Base-by-base conservation (phyloP, 2,113 vertebrate genomes). In the Crotalus tigris region DNA sequence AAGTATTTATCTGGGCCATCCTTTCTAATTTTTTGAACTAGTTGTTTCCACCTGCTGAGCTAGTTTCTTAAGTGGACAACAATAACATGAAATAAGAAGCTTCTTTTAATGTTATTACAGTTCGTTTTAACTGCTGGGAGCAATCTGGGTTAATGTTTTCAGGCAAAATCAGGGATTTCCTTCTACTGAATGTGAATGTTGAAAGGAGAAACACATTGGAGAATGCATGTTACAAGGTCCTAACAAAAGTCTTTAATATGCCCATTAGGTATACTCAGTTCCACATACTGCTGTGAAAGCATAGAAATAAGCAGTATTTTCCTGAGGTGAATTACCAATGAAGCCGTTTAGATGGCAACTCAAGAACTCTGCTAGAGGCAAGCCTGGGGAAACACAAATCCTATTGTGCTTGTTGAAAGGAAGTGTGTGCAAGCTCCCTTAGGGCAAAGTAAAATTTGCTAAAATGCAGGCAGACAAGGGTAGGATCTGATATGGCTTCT, bases 71-170 rank as follows among this genome's bases (percentile, higher is more conserved):
- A 89, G 55, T 92, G 87, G 87, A 95, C 92, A 96, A 94, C 92
- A 95, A 96, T 39, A 81, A 91, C 93, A 94, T 93, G 2, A 88
- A 91, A 49, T 94, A 93, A 53, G 91, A 90, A 81, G 55, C 23
- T 90, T 59, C 17, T 90, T 95, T 49, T 53, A 92, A 92, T 94
- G 93, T 88, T 95, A 96, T 93, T 58, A 93, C 94, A 96, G 87
- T 93, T 95, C 85, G 90, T 94, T 97, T 96, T 81, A 94, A 33
- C 93, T 93, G 89, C 92, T 15, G 88, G 93, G 94, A 92, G 58
- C 61, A 91, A 91, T 92, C 53, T 92, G 95, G 94, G 93, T 92
- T 93, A 91, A 75, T 54, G 13, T 95, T 95, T 89, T 81, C 75
- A 39, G 88, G 92, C 95, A 92, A 91, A 57, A 29, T n/a, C 9